Conservation (phyloP, 2,797 vertebrate species). For the Leptoclinus maculatus region DNA sequence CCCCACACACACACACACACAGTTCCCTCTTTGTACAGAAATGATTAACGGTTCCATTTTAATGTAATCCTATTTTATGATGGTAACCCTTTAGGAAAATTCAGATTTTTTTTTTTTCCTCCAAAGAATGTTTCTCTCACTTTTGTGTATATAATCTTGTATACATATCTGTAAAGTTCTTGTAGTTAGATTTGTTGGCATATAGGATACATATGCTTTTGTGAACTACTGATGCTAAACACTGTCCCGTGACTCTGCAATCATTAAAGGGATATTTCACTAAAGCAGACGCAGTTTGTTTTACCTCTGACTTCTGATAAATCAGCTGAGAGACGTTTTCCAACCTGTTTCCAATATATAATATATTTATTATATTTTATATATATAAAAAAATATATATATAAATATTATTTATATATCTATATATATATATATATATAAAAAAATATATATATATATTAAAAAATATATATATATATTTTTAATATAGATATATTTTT, state of each 20-base stretch:
- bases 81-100: conserved; percentile 18
- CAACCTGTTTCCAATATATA: no score
- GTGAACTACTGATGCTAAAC: conserved; percentile 42
- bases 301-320: no score
- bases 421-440: no score
- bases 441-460: no score
- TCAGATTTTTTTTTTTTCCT: conserved; percentile 37
- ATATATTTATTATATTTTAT: no score
- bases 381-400: no score
- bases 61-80: conserved; percentile 39
- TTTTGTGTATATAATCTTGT: conserved; percentile 74
- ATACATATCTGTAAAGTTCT: conserved; percentile 80
- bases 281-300: neutral
- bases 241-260: conserved; percentile 26
- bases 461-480: no score
- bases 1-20: neutral
- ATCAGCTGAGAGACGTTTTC: no score
- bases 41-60: conserved; percentile 25
- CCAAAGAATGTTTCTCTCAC: conserved; percentile 57
- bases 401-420: no score
- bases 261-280: conserved; percentile 68
- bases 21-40: conserved; percentile 28
- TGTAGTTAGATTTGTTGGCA: conserved; percentile 62
- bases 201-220: conserved; percentile 40
- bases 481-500: no score